phyloP scores from a whole-genome alignment of 2,888 invertebrate species.

The Liopterus haemorrhoidalis region DNA sequence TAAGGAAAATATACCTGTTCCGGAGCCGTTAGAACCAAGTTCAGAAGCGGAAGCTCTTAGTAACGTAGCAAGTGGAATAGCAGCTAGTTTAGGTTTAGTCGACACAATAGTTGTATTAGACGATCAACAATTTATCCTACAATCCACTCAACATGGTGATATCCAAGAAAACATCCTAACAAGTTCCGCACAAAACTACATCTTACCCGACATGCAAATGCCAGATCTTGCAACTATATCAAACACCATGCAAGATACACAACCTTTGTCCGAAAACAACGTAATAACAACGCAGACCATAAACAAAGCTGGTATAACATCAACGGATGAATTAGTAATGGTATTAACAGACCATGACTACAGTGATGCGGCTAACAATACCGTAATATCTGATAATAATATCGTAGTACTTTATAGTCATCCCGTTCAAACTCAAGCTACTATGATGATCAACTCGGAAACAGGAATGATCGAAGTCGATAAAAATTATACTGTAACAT shows the following conservation, averaged over 20 bases:
- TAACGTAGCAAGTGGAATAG: slow-evolving; percentile 53
- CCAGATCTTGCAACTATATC: slow-evolving; percentile 39
- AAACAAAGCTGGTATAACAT: slow-evolving; percentile 46
- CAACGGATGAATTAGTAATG: slow-evolving; percentile 58
- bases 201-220: slow-evolving; percentile 43
- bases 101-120: slow-evolving; percentile 53
- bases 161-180: slow-evolving; percentile 29
- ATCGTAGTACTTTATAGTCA: slow-evolving; percentile 61
- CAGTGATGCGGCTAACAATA: slow-evolving; percentile 50
- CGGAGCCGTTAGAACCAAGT: slow-evolving; percentile 44
- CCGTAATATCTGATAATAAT: slow-evolving; percentile 50
- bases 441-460: slow-evolving; percentile 44
- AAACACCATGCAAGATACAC: slow-evolving; percentile 42
- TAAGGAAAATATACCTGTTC: slow-evolving; percentile 29
- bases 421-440: slow-evolving; percentile 51
- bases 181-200: slow-evolving; percentile 39
- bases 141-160: slow-evolving; percentile 36
- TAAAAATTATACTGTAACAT: slow-evolving; percentile 8
- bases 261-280: slow-evolving; percentile 32
- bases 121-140: slow-evolving; percentile 54
- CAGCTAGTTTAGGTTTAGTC: slow-evolving; percentile 52
- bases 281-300: slow-evolving; percentile 37
- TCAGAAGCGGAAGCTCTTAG: slow-evolving; percentile 53
- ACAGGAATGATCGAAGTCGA: slow-evolving; percentile 35
- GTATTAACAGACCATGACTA: slow-evolving; percentile 57